Evolutionary conservation across 2,797 vertebrate species (phyloP).

Genomic region (Nasua narica): DNA sequence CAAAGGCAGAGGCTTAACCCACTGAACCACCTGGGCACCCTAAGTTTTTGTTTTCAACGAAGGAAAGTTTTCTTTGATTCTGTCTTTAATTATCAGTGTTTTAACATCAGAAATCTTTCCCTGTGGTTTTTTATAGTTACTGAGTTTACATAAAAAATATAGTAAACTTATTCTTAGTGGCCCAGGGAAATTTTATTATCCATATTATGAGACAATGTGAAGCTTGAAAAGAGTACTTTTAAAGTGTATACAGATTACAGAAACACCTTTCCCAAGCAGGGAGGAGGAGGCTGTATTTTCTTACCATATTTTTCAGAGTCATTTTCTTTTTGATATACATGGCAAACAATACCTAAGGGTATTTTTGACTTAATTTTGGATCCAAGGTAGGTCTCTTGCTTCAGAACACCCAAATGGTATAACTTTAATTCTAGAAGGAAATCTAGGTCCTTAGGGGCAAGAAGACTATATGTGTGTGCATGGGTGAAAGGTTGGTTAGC

Average conservation of each 20-base stretch:
- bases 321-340: constrained; percentile 7
- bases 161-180: not conserved
- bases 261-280: not conserved
- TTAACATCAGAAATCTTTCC: not conserved
- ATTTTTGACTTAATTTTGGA: not conserved
- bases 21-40: too few species aligned
- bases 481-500: not conserved
- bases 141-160: not conserved
- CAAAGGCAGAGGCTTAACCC: too few species aligned
- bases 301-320: not conserved
- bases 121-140: not conserved
- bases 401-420: not conserved
- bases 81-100: not conserved
- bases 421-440: not conserved
- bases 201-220: not conserved
- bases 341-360: not conserved
- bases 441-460: not conserved
- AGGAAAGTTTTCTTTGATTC: not conserved
- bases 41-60: not conserved
- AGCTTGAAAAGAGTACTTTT: not conserved
- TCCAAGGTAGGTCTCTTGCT: not conserved
- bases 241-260: not conserved
- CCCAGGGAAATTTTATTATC: not conserved
- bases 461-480: not conserved
- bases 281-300: not conserved